A percentile compares a stretch with the other conserved stretches of the same genome.
These are phyloP conservation scores for Rhinogobio ventralis DNA, from an alignment of 2,797 vertebrate species.

Conservation along the genomic window DNA sequence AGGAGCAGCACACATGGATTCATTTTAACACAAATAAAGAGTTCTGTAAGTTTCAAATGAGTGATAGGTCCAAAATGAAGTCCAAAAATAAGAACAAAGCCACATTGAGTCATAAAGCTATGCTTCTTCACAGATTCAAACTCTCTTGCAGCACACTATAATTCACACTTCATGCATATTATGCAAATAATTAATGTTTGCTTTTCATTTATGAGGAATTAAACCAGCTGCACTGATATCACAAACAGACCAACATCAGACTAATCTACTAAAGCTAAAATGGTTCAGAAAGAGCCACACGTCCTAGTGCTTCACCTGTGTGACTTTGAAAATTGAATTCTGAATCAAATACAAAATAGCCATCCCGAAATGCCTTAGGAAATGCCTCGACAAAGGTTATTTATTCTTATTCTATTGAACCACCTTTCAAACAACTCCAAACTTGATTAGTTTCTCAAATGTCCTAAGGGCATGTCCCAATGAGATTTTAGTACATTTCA, in stretches of 20 bases:
- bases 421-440: neutral
- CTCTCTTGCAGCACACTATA: slow-evolving; percentile 26
- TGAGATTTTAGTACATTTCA: neutral
- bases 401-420: too few relatives aligned
- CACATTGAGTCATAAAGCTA: neutral
- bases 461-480: neutral
- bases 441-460: slow-evolving; percentile 4
- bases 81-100: neutral
- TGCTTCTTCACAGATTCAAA: neutral
- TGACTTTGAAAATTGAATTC: slow-evolving; percentile 18
- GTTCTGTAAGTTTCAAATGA: neutral
- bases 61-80: neutral
- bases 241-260: slow-evolving; percentile 31
- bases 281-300: slow-evolving; percentile 11
- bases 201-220: slow-evolving; percentile 65
- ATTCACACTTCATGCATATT: slow-evolving; percentile 50
- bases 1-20: neutral
- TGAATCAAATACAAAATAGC: neutral
- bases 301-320: neutral
- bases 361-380: neutral
- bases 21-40: neutral
- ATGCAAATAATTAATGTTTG: slow-evolving; percentile 63
- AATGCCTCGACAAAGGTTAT: too few relatives aligned
- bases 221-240: slow-evolving; percentile 48
- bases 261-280: slow-evolving; percentile 55